Conservation (phyloP, 1,140 invertebrate genomes). For the Akabosia matsudoensis region DNA sequence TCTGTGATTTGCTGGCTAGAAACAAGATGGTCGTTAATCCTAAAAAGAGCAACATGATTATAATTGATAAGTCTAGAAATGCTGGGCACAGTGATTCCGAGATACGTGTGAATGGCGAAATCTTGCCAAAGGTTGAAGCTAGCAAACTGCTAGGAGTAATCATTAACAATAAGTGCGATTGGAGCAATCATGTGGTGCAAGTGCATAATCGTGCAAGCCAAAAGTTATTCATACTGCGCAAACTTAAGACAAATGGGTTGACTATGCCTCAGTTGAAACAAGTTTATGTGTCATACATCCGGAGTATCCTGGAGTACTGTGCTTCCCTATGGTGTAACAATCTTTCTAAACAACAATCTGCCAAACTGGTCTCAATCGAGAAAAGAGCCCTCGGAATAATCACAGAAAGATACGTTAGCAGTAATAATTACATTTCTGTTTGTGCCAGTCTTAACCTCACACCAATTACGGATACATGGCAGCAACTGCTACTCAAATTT, state of each 20-base stretch:
- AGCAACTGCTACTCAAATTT: neutral
- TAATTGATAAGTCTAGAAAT: neutral
- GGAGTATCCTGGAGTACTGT: neutral
- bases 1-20: neutral
- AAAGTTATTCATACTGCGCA: neutral
- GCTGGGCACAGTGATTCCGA: neutral
- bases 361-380: neutral
- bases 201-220: neutral
- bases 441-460: neutral
- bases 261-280: neutral
- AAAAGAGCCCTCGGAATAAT: neutral
- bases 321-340: neutral
- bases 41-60: neutral
- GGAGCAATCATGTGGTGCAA: neutral
- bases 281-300: neutral
- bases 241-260: neutral
- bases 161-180: neutral
- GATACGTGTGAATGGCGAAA: neutral
- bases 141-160: slow-evolving; percentile 1
- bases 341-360: neutral
- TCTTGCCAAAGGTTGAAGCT: neutral
- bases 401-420: neutral
- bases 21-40: neutral
- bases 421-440: neutral
- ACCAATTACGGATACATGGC: neutral